Conservation (phyloP, 2,888 invertebrate genomes). For the Drosophila lacicola region DNA sequence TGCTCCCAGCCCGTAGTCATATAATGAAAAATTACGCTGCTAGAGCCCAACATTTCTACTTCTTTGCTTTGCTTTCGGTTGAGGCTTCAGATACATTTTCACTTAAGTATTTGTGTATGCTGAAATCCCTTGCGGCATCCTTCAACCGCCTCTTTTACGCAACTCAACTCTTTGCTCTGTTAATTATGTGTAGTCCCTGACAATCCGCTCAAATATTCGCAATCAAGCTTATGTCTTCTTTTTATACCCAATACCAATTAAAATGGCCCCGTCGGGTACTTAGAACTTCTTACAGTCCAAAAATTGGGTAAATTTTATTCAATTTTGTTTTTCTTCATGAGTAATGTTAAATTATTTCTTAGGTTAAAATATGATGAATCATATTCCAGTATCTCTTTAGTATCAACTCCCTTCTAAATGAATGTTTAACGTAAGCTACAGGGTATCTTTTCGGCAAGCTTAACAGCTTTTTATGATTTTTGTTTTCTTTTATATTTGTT, state of each 20-base stretch:
- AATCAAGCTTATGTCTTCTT: slow-evolving; percentile 34
- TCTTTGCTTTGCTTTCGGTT: slow-evolving; percentile 25
- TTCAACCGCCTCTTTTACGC: slow-evolving; percentile 8
- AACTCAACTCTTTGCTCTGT: slow-evolving; percentile 32
- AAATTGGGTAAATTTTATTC: no score
- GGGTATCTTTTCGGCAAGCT: background rate
- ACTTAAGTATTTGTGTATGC: slow-evolving; percentile 47
- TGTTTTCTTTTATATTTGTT: slow-evolving; percentile 53
- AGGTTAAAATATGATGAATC: no score
- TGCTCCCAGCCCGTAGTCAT: slow-evolving; percentile 10
- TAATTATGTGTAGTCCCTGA: slow-evolving; percentile 41
- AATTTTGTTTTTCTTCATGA: no score
- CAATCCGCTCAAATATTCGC: slow-evolving; percentile 46
- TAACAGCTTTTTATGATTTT: slow-evolving; percentile 19
- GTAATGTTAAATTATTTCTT: no score
- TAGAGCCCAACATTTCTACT: slow-evolving; percentile 26
- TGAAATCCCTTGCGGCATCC: slow-evolving; percentile 38
- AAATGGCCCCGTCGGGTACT: background rate
- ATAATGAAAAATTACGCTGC: slow-evolving; percentile 70
- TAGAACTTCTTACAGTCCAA: no score
- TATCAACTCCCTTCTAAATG: no score
- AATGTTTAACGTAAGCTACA: background rate
- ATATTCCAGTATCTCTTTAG: no score
- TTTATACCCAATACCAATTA: slow-evolving; percentile 1
- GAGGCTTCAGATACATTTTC: slow-evolving; percentile 49